Percentiles rank a stretch among this genome's conserved stretches.
phyloP scores from a whole-genome alignment of 2,888 invertebrate genomes.

The Macaria notata region DNA sequence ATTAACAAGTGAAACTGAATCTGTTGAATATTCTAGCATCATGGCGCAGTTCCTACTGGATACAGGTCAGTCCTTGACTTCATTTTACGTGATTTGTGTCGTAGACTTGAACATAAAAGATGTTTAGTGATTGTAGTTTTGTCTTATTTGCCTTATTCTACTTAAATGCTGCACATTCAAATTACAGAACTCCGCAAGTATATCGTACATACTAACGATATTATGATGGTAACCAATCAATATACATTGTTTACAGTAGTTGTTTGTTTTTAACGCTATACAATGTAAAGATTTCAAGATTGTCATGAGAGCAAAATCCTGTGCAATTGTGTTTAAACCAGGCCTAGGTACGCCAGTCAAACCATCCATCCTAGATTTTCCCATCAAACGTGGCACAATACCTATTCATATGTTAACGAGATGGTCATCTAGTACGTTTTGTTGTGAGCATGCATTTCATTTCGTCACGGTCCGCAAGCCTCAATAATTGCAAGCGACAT shows the following conservation, averaged over 20 bases:
- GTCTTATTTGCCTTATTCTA: too few species aligned
- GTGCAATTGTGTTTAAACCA: too few species aligned
- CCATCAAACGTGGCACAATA: conserved; percentile 35
- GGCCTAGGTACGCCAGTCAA: conserved; percentile 1
- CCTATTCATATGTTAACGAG: conserved; percentile 39
- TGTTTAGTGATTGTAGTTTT: too few species aligned
- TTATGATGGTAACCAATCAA: too few species aligned
- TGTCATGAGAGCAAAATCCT: too few species aligned
- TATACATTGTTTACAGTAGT: too few species aligned
- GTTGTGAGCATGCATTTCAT: conserved; percentile 31
- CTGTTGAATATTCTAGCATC: conserved; percentile 73
- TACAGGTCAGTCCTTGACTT: conserved; percentile 59
- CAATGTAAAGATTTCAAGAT: too few species aligned
- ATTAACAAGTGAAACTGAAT: conserved; percentile 70
- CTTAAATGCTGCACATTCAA: too few species aligned
- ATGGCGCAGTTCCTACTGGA: conserved; percentile 60
- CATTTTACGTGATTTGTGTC: conserved; percentile 6
- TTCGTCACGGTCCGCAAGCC: conserved; percentile 31
- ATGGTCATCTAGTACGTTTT: conserved; percentile 26
- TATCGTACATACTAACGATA: too few species aligned
- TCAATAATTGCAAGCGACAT: conserved; percentile 32
- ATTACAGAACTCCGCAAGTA: too few species aligned
- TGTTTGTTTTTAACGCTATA: too few species aligned
- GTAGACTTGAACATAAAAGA: too few species aligned
- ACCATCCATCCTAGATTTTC: conserved; percentile 30